phyloP scores from a whole-genome alignment of 2,888 invertebrate genomes.

The Cabera pusaria region DNA sequence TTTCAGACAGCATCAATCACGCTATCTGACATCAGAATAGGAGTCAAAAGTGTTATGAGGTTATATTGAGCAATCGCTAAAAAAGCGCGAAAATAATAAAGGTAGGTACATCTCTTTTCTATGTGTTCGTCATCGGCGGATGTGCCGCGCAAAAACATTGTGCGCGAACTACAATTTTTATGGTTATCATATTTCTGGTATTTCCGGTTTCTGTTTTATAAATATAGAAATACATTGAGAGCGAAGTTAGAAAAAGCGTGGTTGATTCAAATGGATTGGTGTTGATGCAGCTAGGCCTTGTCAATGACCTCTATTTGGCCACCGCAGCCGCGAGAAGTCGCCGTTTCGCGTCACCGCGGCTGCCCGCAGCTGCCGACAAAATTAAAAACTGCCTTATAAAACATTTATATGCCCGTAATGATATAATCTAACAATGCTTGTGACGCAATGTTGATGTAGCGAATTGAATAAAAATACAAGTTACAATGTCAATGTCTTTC shows the following conservation, averaged over 20 bases:
- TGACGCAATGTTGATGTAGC: conserved; percentile 5
- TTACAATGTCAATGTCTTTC: conserved; percentile 3
- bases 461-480: too few relatives aligned
- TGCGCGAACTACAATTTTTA: conserved; percentile 36
- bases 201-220: conserved; percentile 34
- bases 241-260: conserved; percentile 38
- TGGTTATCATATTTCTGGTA: conserved; percentile 34
- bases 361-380: conserved; percentile 27
- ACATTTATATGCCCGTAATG: conserved; percentile 23
- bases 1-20: conserved; percentile 40
- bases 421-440: conserved; percentile 8
- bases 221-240: conserved; percentile 36
- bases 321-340: conserved; percentile 63
- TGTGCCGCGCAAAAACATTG: conserved; percentile 45
- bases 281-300: conserved; percentile 69
- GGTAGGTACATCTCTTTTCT: conserved; percentile 19
- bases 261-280: conserved; percentile 54
- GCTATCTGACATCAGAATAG: conserved; percentile 27
- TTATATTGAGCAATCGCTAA: conserved; percentile 29
- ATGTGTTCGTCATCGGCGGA: conserved; percentile 31
- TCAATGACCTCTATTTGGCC: conserved; percentile 81
- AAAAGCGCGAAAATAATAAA: conserved; percentile 19
- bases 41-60: conserved; percentile 39
- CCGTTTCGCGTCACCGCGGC: conserved; percentile 56
- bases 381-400: conserved; percentile 28